These are phyloP conservation scores for Folsomia candida DNA, from an alignment of 2,888 invertebrate species.

Conservation along the genomic window DNA sequence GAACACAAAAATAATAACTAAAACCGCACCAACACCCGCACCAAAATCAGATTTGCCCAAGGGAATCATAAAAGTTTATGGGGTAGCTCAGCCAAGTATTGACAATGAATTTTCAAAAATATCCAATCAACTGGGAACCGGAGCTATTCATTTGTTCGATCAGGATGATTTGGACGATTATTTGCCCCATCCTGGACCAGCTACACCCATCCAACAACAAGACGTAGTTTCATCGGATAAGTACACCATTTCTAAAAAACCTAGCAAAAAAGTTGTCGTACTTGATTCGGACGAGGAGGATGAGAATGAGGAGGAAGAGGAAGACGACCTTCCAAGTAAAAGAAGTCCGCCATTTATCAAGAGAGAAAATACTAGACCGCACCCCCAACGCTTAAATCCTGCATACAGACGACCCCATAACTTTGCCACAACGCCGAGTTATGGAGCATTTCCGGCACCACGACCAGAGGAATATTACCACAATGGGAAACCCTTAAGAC, in stretches of 20 bases:
- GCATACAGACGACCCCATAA: neutral
- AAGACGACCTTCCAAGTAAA: slow-evolving; percentile 5
- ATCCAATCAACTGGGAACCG: slow-evolving; percentile 21
- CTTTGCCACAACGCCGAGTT: neutral
- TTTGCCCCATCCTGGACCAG: slow-evolving; percentile 7
- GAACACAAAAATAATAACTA: neutral
- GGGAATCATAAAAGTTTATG: slow-evolving; percentile 33
- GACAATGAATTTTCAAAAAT: slow-evolving; percentile 28
- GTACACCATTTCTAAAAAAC: neutral
- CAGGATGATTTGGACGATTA: slow-evolving; percentile 34
- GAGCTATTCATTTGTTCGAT: slow-evolving; percentile 21
- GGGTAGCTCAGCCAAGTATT: slow-evolving; percentile 28
- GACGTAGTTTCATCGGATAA: neutral
- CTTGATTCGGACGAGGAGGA: neutral
- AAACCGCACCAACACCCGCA: neutral
- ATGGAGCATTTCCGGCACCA: neutral
- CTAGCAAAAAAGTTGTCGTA: neutral
- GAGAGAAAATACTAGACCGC: neutral
- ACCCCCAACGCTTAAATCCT: neutral
- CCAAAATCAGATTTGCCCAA: slow-evolving; percentile 13
- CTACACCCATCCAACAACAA: neutral
- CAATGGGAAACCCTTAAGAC: neutral
- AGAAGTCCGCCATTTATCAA: slow-evolving; percentile 19
- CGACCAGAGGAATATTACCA: slow-evolving; percentile 7
- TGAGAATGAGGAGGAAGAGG: slow-evolving; percentile 7